Evolutionary conservation across 2,113 vertebrate genomes (phyloP).

Genomic region (Chaenogobius annularis): DNA sequence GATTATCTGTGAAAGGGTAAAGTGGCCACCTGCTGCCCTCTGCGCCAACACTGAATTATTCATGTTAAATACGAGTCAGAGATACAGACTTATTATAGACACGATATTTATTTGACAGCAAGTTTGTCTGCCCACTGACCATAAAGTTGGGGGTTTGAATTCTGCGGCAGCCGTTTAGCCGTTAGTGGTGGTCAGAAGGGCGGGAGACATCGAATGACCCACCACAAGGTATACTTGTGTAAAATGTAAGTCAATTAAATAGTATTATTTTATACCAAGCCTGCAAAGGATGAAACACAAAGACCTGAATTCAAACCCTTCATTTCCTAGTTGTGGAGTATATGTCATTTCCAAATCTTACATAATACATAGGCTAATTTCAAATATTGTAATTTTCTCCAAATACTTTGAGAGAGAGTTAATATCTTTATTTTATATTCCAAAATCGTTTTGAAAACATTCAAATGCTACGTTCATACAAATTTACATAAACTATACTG

Average conservation of each 20-base stretch:
- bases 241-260: too few relatives aligned
- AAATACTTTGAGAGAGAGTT: too few relatives aligned
- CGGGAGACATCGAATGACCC: not conserved
- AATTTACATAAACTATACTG: too few relatives aligned
- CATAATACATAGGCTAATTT: too few relatives aligned
- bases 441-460: not conserved
- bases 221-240: too few relatives aligned
- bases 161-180: not conserved
- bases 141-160: not conserved
- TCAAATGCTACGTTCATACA: too few relatives aligned
- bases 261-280: too few relatives aligned
- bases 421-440: not conserved
- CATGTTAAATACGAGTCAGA: conserved; percentile 7
- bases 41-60: conserved; percentile 38
- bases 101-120: conserved; percentile 16
- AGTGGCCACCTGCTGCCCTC: conserved; percentile 40
- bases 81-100: conserved; percentile 7
- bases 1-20: conserved; percentile 44
- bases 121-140: not conserved
- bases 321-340: not conserved
- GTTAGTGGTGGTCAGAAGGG: not conserved
- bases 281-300: not conserved
- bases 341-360: not conserved
- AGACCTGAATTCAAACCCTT: not conserved
- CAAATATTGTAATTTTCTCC: too few relatives aligned